Percentiles rank a stretch among this genome's conserved stretches.
phyloP scores from a whole-genome alignment of 2,113 vertebrate genomes.

The Percina caprodes region DNA sequence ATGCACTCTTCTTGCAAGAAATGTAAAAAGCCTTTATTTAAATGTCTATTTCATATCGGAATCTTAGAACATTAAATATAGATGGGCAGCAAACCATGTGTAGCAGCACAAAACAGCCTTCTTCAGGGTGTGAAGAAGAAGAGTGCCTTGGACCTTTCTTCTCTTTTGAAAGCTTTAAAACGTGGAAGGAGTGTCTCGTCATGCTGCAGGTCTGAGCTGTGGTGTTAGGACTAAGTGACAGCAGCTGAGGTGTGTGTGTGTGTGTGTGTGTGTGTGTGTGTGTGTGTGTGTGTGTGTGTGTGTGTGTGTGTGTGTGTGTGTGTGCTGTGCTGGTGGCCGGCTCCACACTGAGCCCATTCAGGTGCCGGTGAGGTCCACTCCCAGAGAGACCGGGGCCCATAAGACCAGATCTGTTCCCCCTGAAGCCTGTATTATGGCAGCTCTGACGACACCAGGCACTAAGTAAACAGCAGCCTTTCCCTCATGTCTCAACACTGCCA shows the following conservation, averaged over 20 bases:
- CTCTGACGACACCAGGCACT: conserved; percentile 62
- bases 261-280: not conserved
- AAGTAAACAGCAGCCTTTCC: conserved; percentile 66
- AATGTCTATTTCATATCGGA: no score
- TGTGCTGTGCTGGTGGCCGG: conserved; percentile 1
- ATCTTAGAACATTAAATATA: no score
- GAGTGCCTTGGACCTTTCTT: no score
- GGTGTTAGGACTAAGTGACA: conserved; percentile 43
- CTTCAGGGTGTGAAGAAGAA: no score
- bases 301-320: no score
- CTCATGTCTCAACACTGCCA: conserved; percentile 64
- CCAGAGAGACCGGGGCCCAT: conserved; percentile 58
- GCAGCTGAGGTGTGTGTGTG: conserved; percentile 39
- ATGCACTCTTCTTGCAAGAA: no score
- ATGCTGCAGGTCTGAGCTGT: not conserved
- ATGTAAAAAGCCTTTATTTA: no score
- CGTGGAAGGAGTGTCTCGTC: conserved; percentile 2
- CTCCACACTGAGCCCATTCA: conserved; percentile 74
- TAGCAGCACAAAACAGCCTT: no score
- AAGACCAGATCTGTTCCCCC: conserved; percentile 70
- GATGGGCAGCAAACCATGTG: no score
- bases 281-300: not conserved
- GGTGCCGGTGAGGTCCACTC: conserved; percentile 56
- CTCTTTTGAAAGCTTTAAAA: not conserved
- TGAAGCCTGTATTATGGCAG: conserved; percentile 56